These are phyloP conservation scores for Gymnoscopelus microlampas DNA, from an alignment of 2,797 vertebrate species.

Conservation along the genomic window DNA sequence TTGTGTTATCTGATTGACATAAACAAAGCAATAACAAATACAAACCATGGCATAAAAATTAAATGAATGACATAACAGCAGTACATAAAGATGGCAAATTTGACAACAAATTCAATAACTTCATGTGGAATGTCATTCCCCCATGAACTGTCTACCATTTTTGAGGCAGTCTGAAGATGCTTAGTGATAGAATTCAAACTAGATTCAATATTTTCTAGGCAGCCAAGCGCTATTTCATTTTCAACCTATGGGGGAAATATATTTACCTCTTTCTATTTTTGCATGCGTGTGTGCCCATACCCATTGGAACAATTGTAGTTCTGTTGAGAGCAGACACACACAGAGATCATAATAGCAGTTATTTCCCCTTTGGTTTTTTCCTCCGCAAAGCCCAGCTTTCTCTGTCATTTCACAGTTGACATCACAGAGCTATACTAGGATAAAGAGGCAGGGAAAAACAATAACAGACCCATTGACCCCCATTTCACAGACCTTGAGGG, in stretches of 20 bases:
- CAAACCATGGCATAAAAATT: slow-evolving; percentile 20
- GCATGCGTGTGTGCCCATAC: slow-evolving; percentile 51
- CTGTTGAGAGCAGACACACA: slow-evolving; percentile 56
- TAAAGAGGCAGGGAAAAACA: slow-evolving; percentile 78
- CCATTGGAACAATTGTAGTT: slow-evolving; percentile 67
- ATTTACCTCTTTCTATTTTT: slow-evolving; percentile 68
- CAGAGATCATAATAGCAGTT: slow-evolving; percentile 72
- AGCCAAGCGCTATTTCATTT: slow-evolving; percentile 54
- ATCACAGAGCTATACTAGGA: slow-evolving; percentile 70
- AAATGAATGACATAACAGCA: background rate
- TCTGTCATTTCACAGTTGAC: slow-evolving; percentile 73
- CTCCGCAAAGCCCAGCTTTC: slow-evolving; percentile 46
- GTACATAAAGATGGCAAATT: slow-evolving; percentile 5
- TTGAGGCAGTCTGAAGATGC: slow-evolving; percentile 39
- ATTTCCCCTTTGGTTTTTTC: slow-evolving; percentile 63
- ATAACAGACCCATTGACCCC: slow-evolving; percentile 79
- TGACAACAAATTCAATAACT: slow-evolving; percentile 33
- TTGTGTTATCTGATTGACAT: too few species aligned
- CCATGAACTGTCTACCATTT: slow-evolving; percentile 24
- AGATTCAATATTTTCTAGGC: slow-evolving; percentile 61
- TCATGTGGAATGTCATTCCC: slow-evolving; percentile 20
- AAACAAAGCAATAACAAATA: slow-evolving; percentile 8
- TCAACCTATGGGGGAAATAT: slow-evolving; percentile 67
- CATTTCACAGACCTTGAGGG: slow-evolving; percentile 75
- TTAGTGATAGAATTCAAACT: slow-evolving; percentile 44